These are phyloP conservation scores for Eristalinus sepulchralis DNA, from an alignment of 2,888 invertebrate genomes.

Conservation along the genomic window DNA sequence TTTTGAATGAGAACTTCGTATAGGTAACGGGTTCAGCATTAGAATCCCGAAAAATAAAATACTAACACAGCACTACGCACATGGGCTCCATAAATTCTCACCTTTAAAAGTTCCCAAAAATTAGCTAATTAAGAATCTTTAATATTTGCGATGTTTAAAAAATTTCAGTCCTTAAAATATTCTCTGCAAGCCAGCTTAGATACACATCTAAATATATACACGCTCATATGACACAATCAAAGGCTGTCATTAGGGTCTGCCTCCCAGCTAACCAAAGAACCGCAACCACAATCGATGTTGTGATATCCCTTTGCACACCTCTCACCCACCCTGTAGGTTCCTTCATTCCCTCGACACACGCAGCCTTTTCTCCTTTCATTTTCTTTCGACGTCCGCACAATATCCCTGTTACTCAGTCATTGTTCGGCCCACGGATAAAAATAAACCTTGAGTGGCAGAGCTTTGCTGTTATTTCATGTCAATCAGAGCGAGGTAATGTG, in stretches of 20 bases:
- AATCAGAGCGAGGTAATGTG: constrained; percentile 62
- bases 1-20: too few species aligned
- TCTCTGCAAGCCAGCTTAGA: neutral
- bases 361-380: constrained; percentile 27
- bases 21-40: too few species aligned
- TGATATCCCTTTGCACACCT: constrained; percentile 21
- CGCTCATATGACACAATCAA: neutral
- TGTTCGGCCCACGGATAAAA: constrained; percentile 52
- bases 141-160: neutral
- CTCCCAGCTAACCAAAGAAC: constrained; percentile 47
- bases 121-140: neutral
- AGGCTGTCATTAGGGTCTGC: constrained; percentile 4
- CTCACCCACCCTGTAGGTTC: neutral
- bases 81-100: too few species aligned
- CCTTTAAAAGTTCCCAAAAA: too few species aligned
- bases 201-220: constrained; percentile 21
- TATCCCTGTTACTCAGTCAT: constrained; percentile 43
- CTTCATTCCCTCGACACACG: constrained; percentile 16
- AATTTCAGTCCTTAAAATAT: neutral
- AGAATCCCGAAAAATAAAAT: too few species aligned
- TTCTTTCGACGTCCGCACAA: constrained; percentile 40
- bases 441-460: constrained; percentile 55
- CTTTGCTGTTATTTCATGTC: constrained; percentile 61
- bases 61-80: too few species aligned
- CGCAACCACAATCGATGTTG: constrained; percentile 53